These are phyloP conservation scores for Microplitis demolitor DNA, from an alignment of 1,140 invertebrate genomes.

Conservation along the genomic window DNA sequence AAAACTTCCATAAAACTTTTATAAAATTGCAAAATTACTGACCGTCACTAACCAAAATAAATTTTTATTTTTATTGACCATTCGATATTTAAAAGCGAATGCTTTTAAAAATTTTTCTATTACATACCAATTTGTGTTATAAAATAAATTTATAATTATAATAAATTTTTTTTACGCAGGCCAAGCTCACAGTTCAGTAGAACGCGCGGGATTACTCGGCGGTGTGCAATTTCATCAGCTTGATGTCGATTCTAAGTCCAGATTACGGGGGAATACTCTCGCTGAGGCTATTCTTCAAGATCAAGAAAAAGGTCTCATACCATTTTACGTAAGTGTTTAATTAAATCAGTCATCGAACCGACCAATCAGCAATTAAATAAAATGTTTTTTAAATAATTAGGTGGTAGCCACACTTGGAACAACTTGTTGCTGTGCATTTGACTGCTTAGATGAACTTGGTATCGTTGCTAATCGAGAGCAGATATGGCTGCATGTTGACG, in stretches of 20 bases:
- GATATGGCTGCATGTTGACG: constrained; percentile 93
- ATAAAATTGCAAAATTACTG: neutral
- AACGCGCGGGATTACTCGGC: constrained; percentile 87
- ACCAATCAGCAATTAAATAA: neutral
- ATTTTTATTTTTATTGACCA: neutral
- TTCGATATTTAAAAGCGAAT: neutral
- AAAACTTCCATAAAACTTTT: neutral
- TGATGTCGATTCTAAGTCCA: constrained; percentile 78
- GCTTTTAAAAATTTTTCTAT: neutral
- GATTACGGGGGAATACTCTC: constrained; percentile 80
- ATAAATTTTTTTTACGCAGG: constrained; percentile 58
- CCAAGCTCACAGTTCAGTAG: constrained; percentile 94
- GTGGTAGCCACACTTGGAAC: constrained; percentile 87
- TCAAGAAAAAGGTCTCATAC: constrained; percentile 79
- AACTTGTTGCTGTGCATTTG: constrained; percentile 89
- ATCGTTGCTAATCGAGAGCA: constrained; percentile 75
- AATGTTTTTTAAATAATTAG: constrained; percentile 58
- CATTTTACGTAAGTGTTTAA: constrained; percentile 76
- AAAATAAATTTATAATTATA: neutral
- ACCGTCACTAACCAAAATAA: neutral
- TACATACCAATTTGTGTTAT: neutral
- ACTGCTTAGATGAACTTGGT: constrained; percentile 85
- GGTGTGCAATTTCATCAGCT: constrained; percentile 84
- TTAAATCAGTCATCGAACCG: neutral
- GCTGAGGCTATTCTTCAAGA: constrained; percentile 84